A percentile compares a stretch with the other conserved stretches of the same genome.
phyloP scores from a whole-genome alignment of 2,113 vertebrate species.

The Megatriorchis doriae region DNA sequence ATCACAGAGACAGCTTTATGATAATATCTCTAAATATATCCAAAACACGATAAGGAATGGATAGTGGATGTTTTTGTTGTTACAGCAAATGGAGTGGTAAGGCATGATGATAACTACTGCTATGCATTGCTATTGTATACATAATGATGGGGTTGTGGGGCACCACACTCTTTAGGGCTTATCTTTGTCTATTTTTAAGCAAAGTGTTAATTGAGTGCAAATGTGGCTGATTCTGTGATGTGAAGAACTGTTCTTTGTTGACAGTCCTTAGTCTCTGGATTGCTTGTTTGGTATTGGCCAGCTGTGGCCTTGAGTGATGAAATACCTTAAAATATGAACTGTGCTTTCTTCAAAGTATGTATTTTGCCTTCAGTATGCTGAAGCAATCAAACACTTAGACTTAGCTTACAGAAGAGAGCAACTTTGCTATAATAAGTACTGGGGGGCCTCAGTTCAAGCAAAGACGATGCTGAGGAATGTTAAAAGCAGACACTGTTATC shows the following conservation, averaged over 20 bases:
- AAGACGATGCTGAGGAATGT: constrained; percentile 25
- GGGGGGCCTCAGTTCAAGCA: neutral
- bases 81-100: constrained; percentile 7
- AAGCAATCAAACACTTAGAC: constrained; percentile 45
- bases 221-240: constrained; percentile 53
- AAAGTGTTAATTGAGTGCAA: constrained; percentile 47
- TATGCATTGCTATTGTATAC: neutral
- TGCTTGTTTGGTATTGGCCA: constrained; percentile 57
- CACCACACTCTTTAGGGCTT: constrained; percentile 17
- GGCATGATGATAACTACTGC: neutral
- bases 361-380: constrained; percentile 49
- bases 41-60: constrained; percentile 17
- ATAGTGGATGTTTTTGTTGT: constrained; percentile 18
- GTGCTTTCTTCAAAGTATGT: constrained; percentile 50
- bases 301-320: constrained; percentile 63
- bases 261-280: constrained; percentile 44
- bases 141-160: neutral
- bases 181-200: constrained; percentile 59
- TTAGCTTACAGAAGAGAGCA: constrained; percentile 28
- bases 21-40: constrained; percentile 27
- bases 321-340: constrained; percentile 65
- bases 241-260: constrained; percentile 51
- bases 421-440: neutral
- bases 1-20: neutral
- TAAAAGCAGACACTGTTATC: constrained; percentile 41